Base-by-base conservation (phyloP, 2,797 vertebrate genomes). In the Caiman crocodilus region DNA sequence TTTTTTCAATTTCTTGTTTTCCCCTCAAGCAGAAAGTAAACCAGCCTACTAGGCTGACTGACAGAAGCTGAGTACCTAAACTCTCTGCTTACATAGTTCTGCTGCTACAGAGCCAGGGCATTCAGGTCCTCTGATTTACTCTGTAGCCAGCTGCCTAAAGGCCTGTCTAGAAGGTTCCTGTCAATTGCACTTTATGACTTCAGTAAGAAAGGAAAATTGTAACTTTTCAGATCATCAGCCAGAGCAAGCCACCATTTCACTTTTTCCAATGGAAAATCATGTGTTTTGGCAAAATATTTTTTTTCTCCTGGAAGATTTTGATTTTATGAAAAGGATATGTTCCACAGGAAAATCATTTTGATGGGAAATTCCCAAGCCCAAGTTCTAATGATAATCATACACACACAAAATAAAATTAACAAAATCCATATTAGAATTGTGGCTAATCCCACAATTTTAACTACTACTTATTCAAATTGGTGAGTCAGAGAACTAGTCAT, bases 11-110 rank as follows among this genome's bases (percentile, higher is more conserved):
- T 56, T 8, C 79, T 35, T 65, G 35, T 71, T 23, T 10, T 50
- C 42, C 42, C 42, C 42, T 50, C 9, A 30, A 76, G 67, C 10
- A 11, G 14, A 58, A 50, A 50, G 42, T 50, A 50, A n/a, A n/a
- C 1, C 0, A 0, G 57, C 20, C 42, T 1, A 0, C 9, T 10
- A 16, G 35, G 67, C 55, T 76, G 42, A 50, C 42, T 82, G 64
- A 60, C 35, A 58, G n/a, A 50, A 50, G 9, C 42, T 50, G 42
- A 50, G 42, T 50, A 50, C 42, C 42, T 50, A 50, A 50, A 50
- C 42, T 50, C 42, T 6, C 15, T 4, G 9, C 26, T 35, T 32
- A 7, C 3, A 2, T 56, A 77, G 50, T 32, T 18, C 2, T 61
- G 63, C 23, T 23, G 79, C 0, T 4, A 57, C 11, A 3, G 56